These are phyloP conservation scores for Sapajus apella DNA, from an alignment of 2,113 vertebrate genomes.

Conservation along the genomic window DNA sequence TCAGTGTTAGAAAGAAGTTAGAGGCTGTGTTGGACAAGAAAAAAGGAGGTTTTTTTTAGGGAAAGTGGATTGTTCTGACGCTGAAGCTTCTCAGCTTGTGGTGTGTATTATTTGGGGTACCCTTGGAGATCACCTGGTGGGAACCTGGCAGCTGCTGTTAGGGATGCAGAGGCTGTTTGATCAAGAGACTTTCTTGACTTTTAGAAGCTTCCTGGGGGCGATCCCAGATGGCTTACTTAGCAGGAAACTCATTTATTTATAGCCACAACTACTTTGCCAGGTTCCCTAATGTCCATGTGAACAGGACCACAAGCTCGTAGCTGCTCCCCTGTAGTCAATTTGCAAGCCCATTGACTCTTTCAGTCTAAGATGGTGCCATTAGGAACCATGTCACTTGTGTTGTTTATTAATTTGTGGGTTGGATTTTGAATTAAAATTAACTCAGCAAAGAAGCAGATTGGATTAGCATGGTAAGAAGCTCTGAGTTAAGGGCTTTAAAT, in stretches of 20 bases:
- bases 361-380: background rate
- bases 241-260: conserved; percentile 51
- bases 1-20: background rate
- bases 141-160: conserved; percentile 37
- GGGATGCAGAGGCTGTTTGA: conserved; percentile 30
- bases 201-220: conserved; percentile 52
- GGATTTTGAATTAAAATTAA: conserved; percentile 8
- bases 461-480: background rate
- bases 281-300: background rate
- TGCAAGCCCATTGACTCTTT: conserved; percentile 35
- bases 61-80: background rate
- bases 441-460: background rate
- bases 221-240: conserved; percentile 62
- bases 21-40: background rate
- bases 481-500: background rate
- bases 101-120: background rate
- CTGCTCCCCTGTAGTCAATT: background rate
- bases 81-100: background rate
- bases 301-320: background rate
- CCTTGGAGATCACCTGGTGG: conserved; percentile 2
- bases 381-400: background rate
- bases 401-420: conserved; percentile 10
- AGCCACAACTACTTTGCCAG: conserved; percentile 37
- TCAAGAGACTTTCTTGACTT: conserved; percentile 34
- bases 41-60: background rate